Base-by-base conservation (phyloP, 2,797 vertebrate species). In the Neomorphus geoffroyi region DNA sequence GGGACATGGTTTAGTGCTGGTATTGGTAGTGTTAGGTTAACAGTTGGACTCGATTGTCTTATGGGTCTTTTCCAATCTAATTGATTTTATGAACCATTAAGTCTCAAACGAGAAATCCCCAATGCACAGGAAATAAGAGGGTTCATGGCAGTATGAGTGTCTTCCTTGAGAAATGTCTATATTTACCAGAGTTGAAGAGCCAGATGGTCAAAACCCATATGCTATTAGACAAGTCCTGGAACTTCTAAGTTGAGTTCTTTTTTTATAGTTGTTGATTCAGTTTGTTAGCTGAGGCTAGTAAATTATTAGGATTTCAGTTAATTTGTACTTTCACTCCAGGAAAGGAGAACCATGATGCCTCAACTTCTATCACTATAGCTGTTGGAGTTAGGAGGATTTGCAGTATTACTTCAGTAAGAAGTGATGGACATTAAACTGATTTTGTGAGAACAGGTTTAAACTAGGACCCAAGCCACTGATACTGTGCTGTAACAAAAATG, bases 361-460 rank as follows among this genome's bases (percentile, higher is more conserved):
- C 77, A 64, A 33, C 32, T 70, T 94, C 67, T 71, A 8, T 82
- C 48, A 41, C 32, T 85, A 4, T 56, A 70, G 39, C 73, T 73
- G 21, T 69, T 93, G 73, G 48, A 88, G 30, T 73, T 81, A 64
- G 78, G 33, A 84, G 66, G 66, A 84, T 95, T 94, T 84, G 33
- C 33, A n/a, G 28, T 86, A 79, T 79, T 90, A 32, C 60, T 84
- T 88, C 58, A 73, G 22, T 41, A 54, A 79, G 70, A 90, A 77
- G 70, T 35, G 60, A 58, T 56, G 86, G 58, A 35, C 58, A 65
- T 82, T 90, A 85, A 75, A 64, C 88, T 92, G 74, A 80, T 85
- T 88, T 93, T 73, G 21, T 79, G 53, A 67, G 48, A 90, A 67
- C 53, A 81, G 60, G 35, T 92, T 93, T 95, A 88, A 80, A 90